Evolutionary conservation across 2,113 vertebrate species (phyloP).

Genomic region (Laterallus jamaicensis): DNA sequence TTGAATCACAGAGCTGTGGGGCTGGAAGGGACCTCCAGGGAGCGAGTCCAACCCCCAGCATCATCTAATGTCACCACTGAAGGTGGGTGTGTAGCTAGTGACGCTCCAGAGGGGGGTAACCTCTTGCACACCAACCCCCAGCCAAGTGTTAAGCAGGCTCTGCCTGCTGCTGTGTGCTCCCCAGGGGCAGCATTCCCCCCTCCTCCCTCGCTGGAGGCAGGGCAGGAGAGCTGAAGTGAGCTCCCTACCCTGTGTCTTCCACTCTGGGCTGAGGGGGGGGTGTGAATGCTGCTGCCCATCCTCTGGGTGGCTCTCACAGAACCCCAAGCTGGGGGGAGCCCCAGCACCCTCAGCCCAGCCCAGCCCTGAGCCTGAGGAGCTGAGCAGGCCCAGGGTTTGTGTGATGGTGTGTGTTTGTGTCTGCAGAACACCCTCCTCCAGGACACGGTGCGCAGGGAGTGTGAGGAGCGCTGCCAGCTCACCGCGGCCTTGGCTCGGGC

Average conservation of each 20-base stretch:
- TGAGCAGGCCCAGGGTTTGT: not conserved
- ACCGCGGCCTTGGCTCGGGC: conserved; percentile 83
- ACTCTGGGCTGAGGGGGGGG: rapidly evolving
- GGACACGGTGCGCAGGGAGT: conserved; percentile 89
- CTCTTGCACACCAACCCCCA: not conserved
- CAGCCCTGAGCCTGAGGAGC: not conserved
- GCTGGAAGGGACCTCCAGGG: no score
- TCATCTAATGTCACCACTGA: no score
- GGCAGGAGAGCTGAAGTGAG: not conserved
- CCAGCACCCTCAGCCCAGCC: not conserved
- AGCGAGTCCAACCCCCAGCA: no score
- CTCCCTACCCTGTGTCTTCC: not conserved
- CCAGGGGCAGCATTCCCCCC: not conserved
- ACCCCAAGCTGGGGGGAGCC: rapidly evolving
- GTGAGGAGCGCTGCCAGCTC: conserved; percentile 89
- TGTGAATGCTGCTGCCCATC: not conserved
- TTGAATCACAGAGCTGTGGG: no score
- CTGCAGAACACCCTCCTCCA: conserved; percentile 85
- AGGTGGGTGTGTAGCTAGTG: not conserved
- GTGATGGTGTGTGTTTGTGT: not conserved
- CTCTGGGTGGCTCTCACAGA: not conserved
- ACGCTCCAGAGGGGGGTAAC: not conserved
- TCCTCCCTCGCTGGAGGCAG: not conserved
- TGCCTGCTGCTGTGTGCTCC: not conserved
- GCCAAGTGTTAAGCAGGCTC: rapidly evolving